phyloP scores from a whole-genome alignment of 2,113 vertebrate genomes.

The Camarhynchus parvulus region DNA sequence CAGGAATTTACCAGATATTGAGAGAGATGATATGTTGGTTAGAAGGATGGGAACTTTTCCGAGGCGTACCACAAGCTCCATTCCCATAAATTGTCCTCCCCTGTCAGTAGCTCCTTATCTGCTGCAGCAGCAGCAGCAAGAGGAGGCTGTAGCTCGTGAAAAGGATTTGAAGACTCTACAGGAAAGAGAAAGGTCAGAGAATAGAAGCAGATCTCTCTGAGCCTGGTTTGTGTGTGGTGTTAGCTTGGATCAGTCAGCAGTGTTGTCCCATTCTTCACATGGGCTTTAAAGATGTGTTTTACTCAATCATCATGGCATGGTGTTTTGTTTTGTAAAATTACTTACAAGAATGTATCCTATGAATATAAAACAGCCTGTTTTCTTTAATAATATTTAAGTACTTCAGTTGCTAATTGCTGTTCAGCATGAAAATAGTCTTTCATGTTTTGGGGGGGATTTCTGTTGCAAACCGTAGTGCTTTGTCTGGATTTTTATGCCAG shows the following conservation, averaged over 20 bases:
- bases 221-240: slow-evolving; percentile 46
- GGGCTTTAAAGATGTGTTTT: not conserved
- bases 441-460: not conserved
- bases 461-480: not conserved
- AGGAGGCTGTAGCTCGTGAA: not conserved
- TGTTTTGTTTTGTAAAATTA: slow-evolving; percentile 11
- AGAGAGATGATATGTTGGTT: slow-evolving; percentile 84
- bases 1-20: slow-evolving; percentile 62
- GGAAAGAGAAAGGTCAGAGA: slow-evolving; percentile 40
- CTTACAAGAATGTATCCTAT: slow-evolving; percentile 8
- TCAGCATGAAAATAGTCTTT: slow-evolving; percentile 42
- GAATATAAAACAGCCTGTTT: not conserved
- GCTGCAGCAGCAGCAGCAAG: slow-evolving; percentile 9
- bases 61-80: slow-evolving; percentile 42
- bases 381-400: not conserved
- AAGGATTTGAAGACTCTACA: not conserved
- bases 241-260: slow-evolving; percentile 8
- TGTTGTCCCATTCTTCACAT: not conserved
- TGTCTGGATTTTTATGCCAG: not conserved
- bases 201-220: slow-evolving; percentile 32
- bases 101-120: slow-evolving; percentile 17
- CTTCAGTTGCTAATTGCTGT: slow-evolving; percentile 45
- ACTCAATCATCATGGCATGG: not conserved
- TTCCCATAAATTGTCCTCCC: slow-evolving; percentile 1
- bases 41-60: slow-evolving; percentile 73